phyloP scores from a whole-genome alignment of 2,797 vertebrate species.

The Poecilia picta region DNA sequence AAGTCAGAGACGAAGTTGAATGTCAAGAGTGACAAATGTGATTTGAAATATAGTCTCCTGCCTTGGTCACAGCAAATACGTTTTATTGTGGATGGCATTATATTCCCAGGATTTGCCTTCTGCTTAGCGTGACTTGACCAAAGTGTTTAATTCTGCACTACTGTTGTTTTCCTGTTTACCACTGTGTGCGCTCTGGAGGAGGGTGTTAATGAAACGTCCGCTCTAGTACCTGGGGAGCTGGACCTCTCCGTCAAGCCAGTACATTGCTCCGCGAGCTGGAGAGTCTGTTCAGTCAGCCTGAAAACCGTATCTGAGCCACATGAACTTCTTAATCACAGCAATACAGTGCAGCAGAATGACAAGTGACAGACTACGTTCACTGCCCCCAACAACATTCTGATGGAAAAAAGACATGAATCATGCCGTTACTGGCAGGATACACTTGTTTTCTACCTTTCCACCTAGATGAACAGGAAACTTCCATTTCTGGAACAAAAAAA shows the following conservation, averaged over 20 bases:
- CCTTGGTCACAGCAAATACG: slow-evolving; percentile 50
- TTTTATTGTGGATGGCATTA: slow-evolving; percentile 64
- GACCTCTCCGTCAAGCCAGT: slow-evolving; percentile 61
- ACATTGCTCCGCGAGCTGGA: slow-evolving; percentile 43
- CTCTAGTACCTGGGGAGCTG: slow-evolving; percentile 50
- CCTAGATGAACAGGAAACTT: slow-evolving; percentile 27
- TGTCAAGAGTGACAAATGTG: slow-evolving; percentile 75
- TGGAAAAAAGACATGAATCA: slow-evolving; percentile 29
- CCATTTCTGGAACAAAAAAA: not conserved
- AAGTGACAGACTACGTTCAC: slow-evolving; percentile 39
- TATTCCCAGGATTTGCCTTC: slow-evolving; percentile 46
- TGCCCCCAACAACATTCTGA: slow-evolving; percentile 29
- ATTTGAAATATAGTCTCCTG: slow-evolving; percentile 64
- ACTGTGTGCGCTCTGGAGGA: slow-evolving; percentile 35
- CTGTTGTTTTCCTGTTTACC: slow-evolving; percentile 51
- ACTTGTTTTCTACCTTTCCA: slow-evolving; percentile 40
- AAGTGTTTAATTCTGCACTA: slow-evolving; percentile 53
- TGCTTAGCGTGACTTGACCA: slow-evolving; percentile 45
- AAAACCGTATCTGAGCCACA: slow-evolving; percentile 52
- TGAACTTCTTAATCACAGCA: slow-evolving; percentile 61
- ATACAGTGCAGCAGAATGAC: slow-evolving; percentile 54
- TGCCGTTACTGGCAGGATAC: slow-evolving; percentile 35
- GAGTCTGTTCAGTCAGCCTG: slow-evolving; percentile 58
- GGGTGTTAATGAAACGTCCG: slow-evolving; percentile 64
- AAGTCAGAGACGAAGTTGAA: slow-evolving; percentile 53